Evolutionary conservation across 2,888 invertebrate species (phyloP).

Genomic region (Doris montereyensis): DNA sequence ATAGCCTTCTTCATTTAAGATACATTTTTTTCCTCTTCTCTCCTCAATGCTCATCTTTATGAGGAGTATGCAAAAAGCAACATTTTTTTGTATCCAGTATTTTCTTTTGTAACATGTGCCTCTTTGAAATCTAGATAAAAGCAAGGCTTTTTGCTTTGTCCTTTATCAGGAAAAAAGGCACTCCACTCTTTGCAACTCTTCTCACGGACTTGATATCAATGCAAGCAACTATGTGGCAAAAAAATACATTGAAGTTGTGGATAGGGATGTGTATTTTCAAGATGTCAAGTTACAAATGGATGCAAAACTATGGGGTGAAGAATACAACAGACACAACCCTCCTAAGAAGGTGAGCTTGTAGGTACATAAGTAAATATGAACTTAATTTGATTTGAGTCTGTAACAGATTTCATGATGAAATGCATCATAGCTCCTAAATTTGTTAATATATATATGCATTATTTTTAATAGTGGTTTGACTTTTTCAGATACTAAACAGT

Average conservation of each 20-base stretch:
- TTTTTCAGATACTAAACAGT: no score
- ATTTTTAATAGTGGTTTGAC: no score
- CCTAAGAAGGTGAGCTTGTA: slow-evolving; percentile 78
- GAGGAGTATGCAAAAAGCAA: no score
- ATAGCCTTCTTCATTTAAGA: no score
- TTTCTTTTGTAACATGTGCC: not conserved
- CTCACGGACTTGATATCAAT: slow-evolving; percentile 52
- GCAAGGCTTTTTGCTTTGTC: no score
- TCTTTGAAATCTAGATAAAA: not conserved
- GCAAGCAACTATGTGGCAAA: slow-evolving; percentile 77
- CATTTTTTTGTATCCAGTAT: not conserved
- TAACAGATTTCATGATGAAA: no score
- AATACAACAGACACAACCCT: slow-evolving; percentile 77
- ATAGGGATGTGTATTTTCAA: slow-evolving; percentile 75
- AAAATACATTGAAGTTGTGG: slow-evolving; percentile 75
- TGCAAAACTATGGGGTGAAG: slow-evolving; percentile 78
- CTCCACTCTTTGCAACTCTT: slow-evolving; percentile 68
- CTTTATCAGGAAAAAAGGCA: slow-evolving; percentile 73
- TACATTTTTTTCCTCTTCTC: no score
- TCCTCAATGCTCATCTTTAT: no score
- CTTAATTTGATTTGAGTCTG: no score
- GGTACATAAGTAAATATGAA: no score
- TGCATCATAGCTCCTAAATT: no score
- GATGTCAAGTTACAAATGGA: slow-evolving; percentile 78
- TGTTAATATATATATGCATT: no score